Percentiles rank a stretch among this genome's conserved stretches.
Conservation (phyloP, 1,140 invertebrate genomes). For the Euwallacea fornicatus region DNA sequence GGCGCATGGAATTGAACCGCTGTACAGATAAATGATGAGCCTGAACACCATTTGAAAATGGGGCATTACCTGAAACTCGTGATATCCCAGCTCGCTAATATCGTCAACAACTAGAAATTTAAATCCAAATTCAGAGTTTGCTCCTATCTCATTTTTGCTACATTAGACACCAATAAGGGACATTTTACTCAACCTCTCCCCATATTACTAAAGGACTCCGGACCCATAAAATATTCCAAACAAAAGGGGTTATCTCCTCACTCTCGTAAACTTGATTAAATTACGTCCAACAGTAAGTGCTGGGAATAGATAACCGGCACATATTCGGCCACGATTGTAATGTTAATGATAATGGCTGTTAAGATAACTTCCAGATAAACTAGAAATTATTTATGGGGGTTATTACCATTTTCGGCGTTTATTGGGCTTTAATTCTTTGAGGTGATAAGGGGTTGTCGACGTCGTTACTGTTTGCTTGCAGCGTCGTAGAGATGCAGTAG, state of each 20-base stretch:
- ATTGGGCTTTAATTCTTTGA: slow-evolving; percentile 16
- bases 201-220: too few species aligned
- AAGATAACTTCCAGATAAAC: slow-evolving; percentile 4
- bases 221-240: neutral
- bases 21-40: too few species aligned
- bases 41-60: too few species aligned
- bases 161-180: too few species aligned
- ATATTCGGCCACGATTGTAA: slow-evolving; percentile 13
- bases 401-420: slow-evolving; percentile 11
- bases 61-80: too few species aligned
- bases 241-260: slow-evolving; percentile 18
- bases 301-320: slow-evolving; percentile 6
- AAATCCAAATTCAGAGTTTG: too few species aligned
- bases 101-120: too few species aligned
- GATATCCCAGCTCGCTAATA: too few species aligned
- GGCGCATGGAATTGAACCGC: too few species aligned
- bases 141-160: too few species aligned
- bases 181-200: too few species aligned
- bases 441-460: slow-evolving; percentile 12
- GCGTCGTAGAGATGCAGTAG: too few species aligned
- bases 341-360: slow-evolving; percentile 15
- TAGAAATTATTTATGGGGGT: slow-evolving; percentile 18
- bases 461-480: neutral
- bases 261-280: slow-evolving; percentile 15
- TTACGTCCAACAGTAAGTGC: slow-evolving; percentile 20